phyloP scores from a whole-genome alignment of 2,113 vertebrate species.

The Cathartes aura region DNA sequence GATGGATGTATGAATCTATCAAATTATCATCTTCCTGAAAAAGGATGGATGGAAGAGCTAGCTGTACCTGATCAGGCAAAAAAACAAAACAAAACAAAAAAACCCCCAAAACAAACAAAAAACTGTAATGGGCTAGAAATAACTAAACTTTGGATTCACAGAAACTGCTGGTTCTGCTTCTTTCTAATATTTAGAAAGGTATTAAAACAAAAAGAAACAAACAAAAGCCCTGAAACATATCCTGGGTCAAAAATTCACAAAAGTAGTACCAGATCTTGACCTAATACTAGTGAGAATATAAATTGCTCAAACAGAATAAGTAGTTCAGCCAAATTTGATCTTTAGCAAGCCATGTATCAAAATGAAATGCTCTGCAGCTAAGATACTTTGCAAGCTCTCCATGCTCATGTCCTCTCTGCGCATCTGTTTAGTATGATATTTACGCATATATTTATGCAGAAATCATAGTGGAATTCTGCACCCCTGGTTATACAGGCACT shows the following conservation, averaged over 20 bases:
- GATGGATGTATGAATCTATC: not conserved
- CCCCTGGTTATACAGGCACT: accelerated
- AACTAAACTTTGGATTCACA: conserved; percentile 29
- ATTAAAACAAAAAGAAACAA: not conserved
- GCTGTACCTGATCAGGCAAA: not conserved
- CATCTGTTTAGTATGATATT: not conserved
- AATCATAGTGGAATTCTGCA: not conserved
- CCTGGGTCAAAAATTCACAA: not conserved
- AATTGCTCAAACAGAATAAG: not conserved
- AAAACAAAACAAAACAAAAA: not conserved
- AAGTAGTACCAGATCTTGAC: not conserved
- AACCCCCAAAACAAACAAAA: not conserved
- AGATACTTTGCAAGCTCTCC: not conserved
- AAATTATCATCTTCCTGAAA: not conserved
- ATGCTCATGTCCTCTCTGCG: not conserved
- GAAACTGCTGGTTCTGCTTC: conserved; percentile 23
- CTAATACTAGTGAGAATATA: not conserved
- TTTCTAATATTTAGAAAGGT: conserved; percentile 19
- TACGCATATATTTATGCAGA: accelerated
- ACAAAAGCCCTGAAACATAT: not conserved
- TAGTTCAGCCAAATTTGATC: not conserved
- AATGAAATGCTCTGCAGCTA: not conserved
- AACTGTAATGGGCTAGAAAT: not conserved
- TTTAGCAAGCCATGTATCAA: not conserved
- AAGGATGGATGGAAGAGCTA: not conserved